Evolutionary conservation across 2,113 vertebrate genomes (phyloP).

Genomic region (Aix galericulata): DNA sequence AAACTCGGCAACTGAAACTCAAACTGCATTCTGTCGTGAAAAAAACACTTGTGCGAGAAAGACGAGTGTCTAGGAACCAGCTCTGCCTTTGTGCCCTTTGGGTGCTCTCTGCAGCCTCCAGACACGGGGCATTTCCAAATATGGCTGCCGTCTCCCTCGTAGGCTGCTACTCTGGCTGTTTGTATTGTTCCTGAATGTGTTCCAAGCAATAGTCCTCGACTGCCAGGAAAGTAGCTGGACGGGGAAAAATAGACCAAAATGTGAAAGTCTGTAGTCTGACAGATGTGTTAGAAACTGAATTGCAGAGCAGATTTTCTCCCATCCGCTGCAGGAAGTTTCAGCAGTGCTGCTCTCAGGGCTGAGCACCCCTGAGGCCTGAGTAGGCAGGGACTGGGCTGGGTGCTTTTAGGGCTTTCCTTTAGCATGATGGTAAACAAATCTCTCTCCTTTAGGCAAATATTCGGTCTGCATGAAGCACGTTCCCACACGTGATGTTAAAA

Average conservation of each 20-base stretch:
- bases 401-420: background rate
- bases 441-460: background rate
- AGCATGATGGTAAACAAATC: background rate
- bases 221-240: constrained; percentile 58
- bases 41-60: background rate
- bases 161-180: constrained; percentile 6
- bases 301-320: background rate
- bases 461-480: background rate
- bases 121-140: constrained; percentile 50
- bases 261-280: background rate
- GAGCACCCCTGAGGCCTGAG: background rate
- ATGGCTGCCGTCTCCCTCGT: background rate
- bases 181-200: background rate
- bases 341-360: background rate
- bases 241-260: background rate
- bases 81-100: constrained; percentile 1
- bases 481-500: background rate
- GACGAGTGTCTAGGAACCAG: background rate
- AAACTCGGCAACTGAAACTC: background rate
- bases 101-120: constrained; percentile 14
- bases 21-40: background rate
- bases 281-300: background rate
- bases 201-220: constrained; percentile 21
- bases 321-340: background rate
- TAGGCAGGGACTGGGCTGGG: background rate